These are phyloP conservation scores for Hofmannophila pseudospretella DNA, from an alignment of 2,888 invertebrate genomes.

Conservation along the genomic window DNA sequence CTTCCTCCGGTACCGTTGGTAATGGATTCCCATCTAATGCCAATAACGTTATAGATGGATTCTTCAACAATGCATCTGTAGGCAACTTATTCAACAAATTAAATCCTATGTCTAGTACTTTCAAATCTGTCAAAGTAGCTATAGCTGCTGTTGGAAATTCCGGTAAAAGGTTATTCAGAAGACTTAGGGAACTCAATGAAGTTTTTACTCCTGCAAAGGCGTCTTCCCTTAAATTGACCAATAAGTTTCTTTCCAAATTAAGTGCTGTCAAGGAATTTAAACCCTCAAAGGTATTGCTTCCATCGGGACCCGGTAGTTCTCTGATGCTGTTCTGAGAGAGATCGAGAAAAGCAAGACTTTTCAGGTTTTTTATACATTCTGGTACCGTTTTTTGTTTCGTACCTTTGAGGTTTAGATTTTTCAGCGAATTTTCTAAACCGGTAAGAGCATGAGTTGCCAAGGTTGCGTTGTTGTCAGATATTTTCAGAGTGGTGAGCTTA, in stretches of 20 bases:
- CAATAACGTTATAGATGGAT: slow-evolving; percentile 89
- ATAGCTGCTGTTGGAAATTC: slow-evolving; percentile 92
- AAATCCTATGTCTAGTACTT: slow-evolving; percentile 94
- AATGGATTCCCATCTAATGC: slow-evolving; percentile 95
- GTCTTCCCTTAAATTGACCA: slow-evolving; percentile 85
- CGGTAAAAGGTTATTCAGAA: slow-evolving; percentile 91
- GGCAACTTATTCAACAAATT: slow-evolving; percentile 91
- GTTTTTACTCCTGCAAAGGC: slow-evolving; percentile 89
- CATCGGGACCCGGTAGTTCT: slow-evolving; percentile 85
- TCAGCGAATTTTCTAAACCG: slow-evolving; percentile 89
- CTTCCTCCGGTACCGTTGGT: slow-evolving; percentile 87
- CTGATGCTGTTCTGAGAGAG: slow-evolving; percentile 92
- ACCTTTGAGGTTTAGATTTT: slow-evolving; percentile 93
- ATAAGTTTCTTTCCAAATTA: slow-evolving; percentile 92
- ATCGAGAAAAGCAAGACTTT: slow-evolving; percentile 90
- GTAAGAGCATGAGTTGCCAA: slow-evolving; percentile 82
- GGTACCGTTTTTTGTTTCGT: slow-evolving; percentile 89
- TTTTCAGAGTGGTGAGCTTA: slow-evolving; percentile 87
- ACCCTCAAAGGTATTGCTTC: slow-evolving; percentile 83
- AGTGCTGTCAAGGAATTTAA: slow-evolving; percentile 90
- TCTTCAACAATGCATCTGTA: slow-evolving; percentile 86
- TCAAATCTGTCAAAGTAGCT: slow-evolving; percentile 85
- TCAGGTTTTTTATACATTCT: slow-evolving; percentile 85
- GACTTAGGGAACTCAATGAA: slow-evolving; percentile 91
- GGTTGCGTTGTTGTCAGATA: slow-evolving; percentile 92